Base-by-base conservation (phyloP, 2,888 invertebrate species). In the Netelia inedita region DNA sequence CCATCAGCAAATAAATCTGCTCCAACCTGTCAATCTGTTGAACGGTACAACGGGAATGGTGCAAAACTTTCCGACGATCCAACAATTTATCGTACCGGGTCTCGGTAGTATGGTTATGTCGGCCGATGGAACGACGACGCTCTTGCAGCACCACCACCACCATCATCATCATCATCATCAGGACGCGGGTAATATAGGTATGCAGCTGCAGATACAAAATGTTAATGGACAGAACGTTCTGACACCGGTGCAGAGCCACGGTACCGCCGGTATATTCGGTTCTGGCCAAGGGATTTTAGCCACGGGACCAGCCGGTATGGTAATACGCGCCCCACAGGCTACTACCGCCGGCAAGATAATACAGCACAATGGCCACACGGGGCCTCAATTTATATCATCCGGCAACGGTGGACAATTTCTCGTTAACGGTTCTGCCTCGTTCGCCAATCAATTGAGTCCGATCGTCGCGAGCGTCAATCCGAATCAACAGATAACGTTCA, bases 41-140 rank as follows among this genome's bases (percentile, higher is more conserved):
- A 97, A 97, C 78, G 95, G 96, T 69, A 94, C 96, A 0, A 95
- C 96, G 50, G 95, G 96, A 3, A 96, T 96, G 82, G 96, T 97
- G 87, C 96, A 96, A 71, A 97, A 97, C 91, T 96, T 97, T 91
- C 97, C 97, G 0, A 96, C 96, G 0, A 96, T 97, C 88, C 98
- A 97, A 91, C 98, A 98, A 91, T 96, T 98, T 89, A 96, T 98
- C 74, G 96, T 98, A 79, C 97, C 97, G 11, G 97, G 97, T 87
- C 94, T 97, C 1, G 96, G 97, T 14, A 97, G 97, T 0, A 96
- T 98, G 96, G 96, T 98, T 0, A 97, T 98, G 97, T 96, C 97
- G 10, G 96, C 97, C 0, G 97, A 97, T 90, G 96, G 96, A 41
- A 95, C 95, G 2, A 96, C 97, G 0, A 97, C 97, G 0, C 95